phyloP scores from a whole-genome alignment of 2,797 vertebrate genomes.

The Cynopterus sphinx region DNA sequence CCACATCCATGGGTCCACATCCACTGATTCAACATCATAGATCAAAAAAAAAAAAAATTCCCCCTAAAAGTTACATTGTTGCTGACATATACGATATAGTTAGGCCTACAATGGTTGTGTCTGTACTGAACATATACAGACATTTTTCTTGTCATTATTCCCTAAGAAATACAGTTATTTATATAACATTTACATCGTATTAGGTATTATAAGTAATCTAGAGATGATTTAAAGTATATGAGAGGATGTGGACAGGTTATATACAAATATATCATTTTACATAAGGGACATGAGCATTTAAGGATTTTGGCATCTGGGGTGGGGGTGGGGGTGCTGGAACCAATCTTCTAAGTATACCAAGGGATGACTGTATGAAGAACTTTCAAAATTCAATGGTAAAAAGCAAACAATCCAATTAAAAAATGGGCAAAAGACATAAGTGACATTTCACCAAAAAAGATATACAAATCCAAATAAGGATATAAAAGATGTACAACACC shows the following conservation, averaged over 20 bases:
- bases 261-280: not conserved
- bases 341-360: not conserved
- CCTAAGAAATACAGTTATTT: not conserved
- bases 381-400: not conserved
- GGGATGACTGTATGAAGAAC: not conserved
- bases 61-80: not conserved
- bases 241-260: not conserved
- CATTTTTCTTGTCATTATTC: not conserved
- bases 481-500: not conserved
- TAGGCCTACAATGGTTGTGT: not conserved
- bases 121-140: not conserved
- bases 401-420: not conserved
- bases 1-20: not conserved
- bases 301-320: not conserved
- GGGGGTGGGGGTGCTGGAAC: not conserved
- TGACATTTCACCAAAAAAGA: not conserved
- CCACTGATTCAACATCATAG: not conserved
- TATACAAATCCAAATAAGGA: not conserved
- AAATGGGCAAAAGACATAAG: not conserved
- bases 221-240: not conserved
- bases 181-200: not conserved
- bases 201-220: not conserved
- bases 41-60: not conserved
- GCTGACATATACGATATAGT: too few species aligned
- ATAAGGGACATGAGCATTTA: not conserved